A percentile compares a stretch with the other conserved stretches of the same genome.
Conservation (phyloP, 1,140 invertebrate species). For the Drosophila carrolli region DNA sequence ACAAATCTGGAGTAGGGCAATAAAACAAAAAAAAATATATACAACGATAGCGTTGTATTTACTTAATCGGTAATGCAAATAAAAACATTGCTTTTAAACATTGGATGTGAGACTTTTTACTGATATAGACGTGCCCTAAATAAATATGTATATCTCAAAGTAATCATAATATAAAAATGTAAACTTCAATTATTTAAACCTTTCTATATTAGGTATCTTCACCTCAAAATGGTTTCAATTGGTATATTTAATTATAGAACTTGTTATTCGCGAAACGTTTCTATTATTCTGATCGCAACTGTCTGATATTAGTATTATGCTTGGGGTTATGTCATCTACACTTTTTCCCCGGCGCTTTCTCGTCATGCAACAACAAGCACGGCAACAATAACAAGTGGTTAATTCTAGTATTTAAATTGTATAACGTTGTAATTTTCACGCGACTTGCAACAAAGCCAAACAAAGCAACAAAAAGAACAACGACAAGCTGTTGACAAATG, state of each 20-base stretch:
- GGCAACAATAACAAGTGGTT: conserved; percentile 43
- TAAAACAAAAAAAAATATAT: conserved; percentile 1
- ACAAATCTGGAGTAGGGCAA: conserved; percentile 25
- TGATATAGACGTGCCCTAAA: neutral
- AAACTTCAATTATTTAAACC: too few relatives aligned
- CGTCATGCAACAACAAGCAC: conserved; percentile 57
- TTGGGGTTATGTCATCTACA: conserved; percentile 59
- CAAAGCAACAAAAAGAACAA: conserved; percentile 35
- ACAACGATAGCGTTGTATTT: conserved; percentile 4
- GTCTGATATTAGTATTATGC: conserved; percentile 5
- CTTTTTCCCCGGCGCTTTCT: conserved; percentile 17
- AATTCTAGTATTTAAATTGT: conserved; percentile 72
- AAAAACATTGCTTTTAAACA: conserved; percentile 10
- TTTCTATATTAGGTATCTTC: too few relatives aligned
- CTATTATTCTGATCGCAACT: conserved; percentile 1
- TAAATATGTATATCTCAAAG: too few relatives aligned
- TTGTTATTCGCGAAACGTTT: too few relatives aligned
- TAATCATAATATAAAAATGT: too few relatives aligned
- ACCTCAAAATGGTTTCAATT: too few relatives aligned
- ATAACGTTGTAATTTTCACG: conserved; percentile 70
- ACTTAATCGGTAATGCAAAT: conserved; percentile 7
- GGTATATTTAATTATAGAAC: too few relatives aligned
- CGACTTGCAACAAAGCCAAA: conserved; percentile 54
- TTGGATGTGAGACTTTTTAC: conserved; percentile 8
- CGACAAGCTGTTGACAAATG: conserved; percentile 52